Base-by-base conservation (phyloP, 2,888 invertebrate species). In the Agrypnus murinus region DNA sequence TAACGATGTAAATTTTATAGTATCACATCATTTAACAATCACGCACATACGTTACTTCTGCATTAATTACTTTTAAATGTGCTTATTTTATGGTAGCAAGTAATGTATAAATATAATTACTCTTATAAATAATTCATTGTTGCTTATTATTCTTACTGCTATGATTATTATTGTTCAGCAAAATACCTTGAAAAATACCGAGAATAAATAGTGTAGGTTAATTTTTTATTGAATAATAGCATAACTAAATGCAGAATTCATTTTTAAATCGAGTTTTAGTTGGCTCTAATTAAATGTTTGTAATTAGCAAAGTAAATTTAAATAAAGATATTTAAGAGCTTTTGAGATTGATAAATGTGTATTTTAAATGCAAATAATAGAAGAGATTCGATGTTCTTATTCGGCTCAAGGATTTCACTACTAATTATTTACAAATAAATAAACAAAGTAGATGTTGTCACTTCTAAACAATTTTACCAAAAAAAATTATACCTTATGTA, bases 51-150 rank as follows among this genome's bases (percentile, higher is more conserved):
- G 53, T 45, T 58, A 65, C 34, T 65, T 66, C 12, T 40, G 59
- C 31, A 60, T 62, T 69, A 69, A 69, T 69, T 69, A 59, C 48
- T 40, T 57, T 7, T 50, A 58, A 62, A 36, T 43, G 55, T 45
- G 65, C 53, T 62, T 60, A 65, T 60, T 65, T 65, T 65, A 65
- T 65, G 57, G 53, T 55, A 70, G 60, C 60, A 69, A 53, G 60
- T 65, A 69, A 53, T 15, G 40, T 65, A 70, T 65, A 64, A 70
- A 65, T 65, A 34, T 70, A 70, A 69, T 64, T 64, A 50, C 57
- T 43, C 57, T 60, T 65, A 70, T 70, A 65, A 59, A 70, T 70
- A 65, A 70, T 70, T 70, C 65, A 70, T 65, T 53, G 25, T 45
- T 65, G 34, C 43, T 62, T 65, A 70, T 60, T 66, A 25, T 25